A percentile compares a stretch with the other conserved stretches of the same genome.
These are phyloP conservation scores for Mastigias papua DNA, from an alignment of 30 jellyfish, hydroid and myxozoan genomes.

Conservation along the genomic window DNA sequence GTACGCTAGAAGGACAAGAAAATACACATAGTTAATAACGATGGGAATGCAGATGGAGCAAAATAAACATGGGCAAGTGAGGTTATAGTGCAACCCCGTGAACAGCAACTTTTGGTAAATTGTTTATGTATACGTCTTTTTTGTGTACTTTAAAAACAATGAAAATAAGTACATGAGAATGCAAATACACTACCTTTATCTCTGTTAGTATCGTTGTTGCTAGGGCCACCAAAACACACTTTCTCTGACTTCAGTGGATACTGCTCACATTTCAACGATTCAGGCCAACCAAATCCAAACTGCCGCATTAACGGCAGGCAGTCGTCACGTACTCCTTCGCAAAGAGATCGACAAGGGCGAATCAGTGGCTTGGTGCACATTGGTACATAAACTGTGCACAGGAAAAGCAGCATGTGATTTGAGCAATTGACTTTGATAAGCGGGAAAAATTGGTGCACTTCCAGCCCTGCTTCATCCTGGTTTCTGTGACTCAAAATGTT, in stretches of 20 bases:
- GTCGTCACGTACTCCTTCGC: conserved; percentile 76
- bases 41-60: too few species aligned
- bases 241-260: conserved; percentile 63
- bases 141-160: too few species aligned
- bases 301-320: conserved; percentile 67
- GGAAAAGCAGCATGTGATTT: conserved; percentile 63
- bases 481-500: conserved; percentile 77
- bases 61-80: too few species aligned
- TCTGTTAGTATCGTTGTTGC: not conserved
- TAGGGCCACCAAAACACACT: conserved; percentile 27
- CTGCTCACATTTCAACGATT: conserved; percentile 53
- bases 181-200: too few species aligned
- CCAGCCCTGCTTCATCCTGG: conserved; percentile 88
- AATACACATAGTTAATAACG: too few species aligned
- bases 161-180: too few species aligned
- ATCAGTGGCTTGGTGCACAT: conserved; percentile 58
- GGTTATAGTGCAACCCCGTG: too few species aligned
- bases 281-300: conserved; percentile 92
- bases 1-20: too few species aligned
- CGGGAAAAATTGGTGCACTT: conserved; percentile 79
- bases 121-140: too few species aligned
- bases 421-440: conserved; percentile 82
- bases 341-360: conserved; percentile 88
- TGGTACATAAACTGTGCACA: conserved; percentile 89
- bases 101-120: too few species aligned